Evolutionary conservation across 2,888 invertebrate genomes (phyloP).

Genomic region (Cerastis rubricosa): DNA sequence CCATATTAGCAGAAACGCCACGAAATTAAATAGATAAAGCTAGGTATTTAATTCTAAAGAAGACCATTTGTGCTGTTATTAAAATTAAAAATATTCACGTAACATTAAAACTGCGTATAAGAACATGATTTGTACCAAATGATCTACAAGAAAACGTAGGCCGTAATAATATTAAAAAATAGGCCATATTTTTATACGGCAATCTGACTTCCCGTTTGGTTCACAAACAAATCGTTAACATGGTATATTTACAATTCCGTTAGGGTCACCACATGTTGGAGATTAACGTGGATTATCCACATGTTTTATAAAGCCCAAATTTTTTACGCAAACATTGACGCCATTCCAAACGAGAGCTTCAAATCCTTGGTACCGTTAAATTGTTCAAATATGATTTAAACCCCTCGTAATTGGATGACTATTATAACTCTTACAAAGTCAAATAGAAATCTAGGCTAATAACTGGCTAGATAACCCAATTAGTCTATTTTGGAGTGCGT

Average conservation of each 20-base stretch:
- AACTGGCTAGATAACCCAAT: constrained; percentile 48
- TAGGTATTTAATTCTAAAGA: background rate
- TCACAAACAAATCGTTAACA: constrained; percentile 23
- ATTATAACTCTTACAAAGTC: constrained; percentile 17
- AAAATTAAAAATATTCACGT: constrained; percentile 8
- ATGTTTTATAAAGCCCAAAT: constrained; percentile 27
- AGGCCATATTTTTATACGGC: constrained; percentile 34
- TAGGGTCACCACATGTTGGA: constrained; percentile 27
- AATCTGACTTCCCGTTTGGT: constrained; percentile 22
- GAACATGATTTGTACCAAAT: constrained; percentile 16
- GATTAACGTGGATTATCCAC: constrained; percentile 44
- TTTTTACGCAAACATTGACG: constrained; percentile 26
- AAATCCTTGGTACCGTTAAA: constrained; percentile 7
- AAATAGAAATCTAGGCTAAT: constrained; percentile 43
- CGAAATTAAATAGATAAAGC: background rate
- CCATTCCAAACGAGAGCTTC: background rate
- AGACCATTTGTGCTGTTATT: background rate
- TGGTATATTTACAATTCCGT: constrained; percentile 35
- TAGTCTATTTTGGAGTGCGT: constrained; percentile 27
- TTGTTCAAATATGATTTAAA: constrained; percentile 26
- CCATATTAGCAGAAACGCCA: background rate
- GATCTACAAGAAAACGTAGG: constrained; percentile 22
- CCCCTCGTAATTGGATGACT: constrained; percentile 27
- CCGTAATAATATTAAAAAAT: constrained; percentile 15
- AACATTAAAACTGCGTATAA: background rate